These are phyloP conservation scores for Neodon shergylaensis DNA, from an alignment of 2,113 vertebrate genomes.

Conservation along the genomic window DNA sequence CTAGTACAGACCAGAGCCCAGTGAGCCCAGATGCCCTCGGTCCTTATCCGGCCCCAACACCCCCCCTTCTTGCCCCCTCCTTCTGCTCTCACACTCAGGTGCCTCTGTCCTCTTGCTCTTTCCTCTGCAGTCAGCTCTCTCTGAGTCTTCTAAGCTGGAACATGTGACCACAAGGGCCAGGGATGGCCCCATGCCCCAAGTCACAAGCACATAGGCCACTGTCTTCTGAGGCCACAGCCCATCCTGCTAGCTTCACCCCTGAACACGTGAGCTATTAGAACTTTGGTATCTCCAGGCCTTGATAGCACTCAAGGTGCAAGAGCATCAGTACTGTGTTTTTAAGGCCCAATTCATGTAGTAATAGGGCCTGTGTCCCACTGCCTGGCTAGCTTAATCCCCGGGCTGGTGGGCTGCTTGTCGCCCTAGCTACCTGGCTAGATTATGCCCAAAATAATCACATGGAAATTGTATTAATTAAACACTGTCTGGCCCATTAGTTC, in stretches of 20 bases:
- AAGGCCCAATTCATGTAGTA: neutral
- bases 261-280: neutral
- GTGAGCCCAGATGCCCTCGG: neutral
- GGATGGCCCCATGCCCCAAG: neutral
- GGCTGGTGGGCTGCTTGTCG: too few relatives aligned
- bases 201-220: too few relatives aligned
- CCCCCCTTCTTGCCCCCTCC: neutral
- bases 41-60: rapidly evolving
- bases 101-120: neutral
- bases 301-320: neutral
- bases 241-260: neutral
- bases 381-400: too few relatives aligned
- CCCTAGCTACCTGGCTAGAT: too few relatives aligned
- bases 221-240: neutral
- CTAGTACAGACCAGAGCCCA: neutral
- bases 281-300: neutral
- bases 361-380: too few relatives aligned
- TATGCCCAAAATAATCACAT: too few relatives aligned
- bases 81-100: neutral
- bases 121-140: neutral
- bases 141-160: too few relatives aligned
- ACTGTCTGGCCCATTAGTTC: too few relatives aligned
- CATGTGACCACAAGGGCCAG: neutral
- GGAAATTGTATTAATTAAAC: too few relatives aligned
- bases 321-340: neutral